phyloP scores from a whole-genome alignment of 2,113 vertebrate species.

The Murina feae region DNA sequence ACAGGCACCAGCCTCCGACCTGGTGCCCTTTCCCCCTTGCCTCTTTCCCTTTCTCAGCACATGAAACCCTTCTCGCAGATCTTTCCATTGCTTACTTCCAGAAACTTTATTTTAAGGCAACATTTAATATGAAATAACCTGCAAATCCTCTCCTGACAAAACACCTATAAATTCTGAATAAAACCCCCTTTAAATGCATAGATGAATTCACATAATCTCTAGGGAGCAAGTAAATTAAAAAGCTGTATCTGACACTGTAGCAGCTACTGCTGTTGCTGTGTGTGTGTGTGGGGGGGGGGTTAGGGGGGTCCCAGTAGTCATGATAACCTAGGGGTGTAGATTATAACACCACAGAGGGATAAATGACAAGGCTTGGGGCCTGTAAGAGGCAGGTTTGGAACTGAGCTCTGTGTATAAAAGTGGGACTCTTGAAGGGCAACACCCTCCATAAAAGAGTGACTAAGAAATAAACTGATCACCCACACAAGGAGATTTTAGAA shows the following conservation, averaged over 20 bases:
- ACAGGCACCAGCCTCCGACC: background rate
- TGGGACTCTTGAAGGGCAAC: background rate
- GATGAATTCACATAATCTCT: background rate
- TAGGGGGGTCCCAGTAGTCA: background rate
- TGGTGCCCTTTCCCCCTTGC: background rate
- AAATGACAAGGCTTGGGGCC: background rate
- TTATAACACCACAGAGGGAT: background rate
- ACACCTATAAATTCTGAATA: background rate
- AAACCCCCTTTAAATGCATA: background rate
- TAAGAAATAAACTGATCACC: background rate
- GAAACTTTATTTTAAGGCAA: background rate
- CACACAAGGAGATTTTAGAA: background rate
- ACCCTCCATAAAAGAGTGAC: background rate
- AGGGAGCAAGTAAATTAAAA: background rate
- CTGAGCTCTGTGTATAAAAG: background rate
- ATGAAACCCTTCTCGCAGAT: background rate
- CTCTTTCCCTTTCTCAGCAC: conserved; percentile 6
- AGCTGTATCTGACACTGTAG: background rate
- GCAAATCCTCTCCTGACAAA: background rate
- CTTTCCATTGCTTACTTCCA: background rate
- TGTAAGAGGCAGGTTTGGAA: background rate
- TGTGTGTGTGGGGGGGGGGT: background rate
- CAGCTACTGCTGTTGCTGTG: background rate
- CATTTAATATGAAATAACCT: conserved; percentile 7
- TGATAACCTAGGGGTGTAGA: background rate